Percentiles rank a stretch among this genome's conserved stretches.
These are phyloP conservation scores for Resseliella maxima DNA, from an alignment of 2,888 invertebrate species.

Conservation along the genomic window DNA sequence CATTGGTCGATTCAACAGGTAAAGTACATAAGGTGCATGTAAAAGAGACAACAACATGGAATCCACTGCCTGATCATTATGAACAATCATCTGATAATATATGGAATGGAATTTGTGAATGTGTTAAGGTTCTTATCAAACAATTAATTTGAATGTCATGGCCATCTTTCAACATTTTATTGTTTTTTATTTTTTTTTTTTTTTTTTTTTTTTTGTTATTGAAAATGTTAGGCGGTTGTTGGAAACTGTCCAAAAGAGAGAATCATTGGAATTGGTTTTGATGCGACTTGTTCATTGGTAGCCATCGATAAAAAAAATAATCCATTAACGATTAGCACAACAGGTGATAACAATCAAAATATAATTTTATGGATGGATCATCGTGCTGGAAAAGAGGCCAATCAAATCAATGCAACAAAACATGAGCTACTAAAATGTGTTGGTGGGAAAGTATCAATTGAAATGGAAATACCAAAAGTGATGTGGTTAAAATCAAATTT, in stretches of 20 bases:
- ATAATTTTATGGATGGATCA: slow-evolving; percentile 95
- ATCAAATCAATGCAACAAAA: slow-evolving; percentile 79
- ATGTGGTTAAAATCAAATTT: slow-evolving; percentile 89
- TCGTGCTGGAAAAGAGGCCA: slow-evolving; percentile 83
- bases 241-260: slow-evolving; percentile 69
- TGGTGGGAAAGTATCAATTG: slow-evolving; percentile 93
- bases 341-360: slow-evolving; percentile 78
- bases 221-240: slow-evolving; percentile 77
- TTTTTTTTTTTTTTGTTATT: too few species aligned
- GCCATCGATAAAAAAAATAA: slow-evolving; percentile 77
- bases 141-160: too few species aligned
- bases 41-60: slow-evolving; percentile 80
- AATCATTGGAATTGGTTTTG: slow-evolving; percentile 92
- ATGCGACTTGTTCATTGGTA: slow-evolving; percentile 94
- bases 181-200: too few species aligned
- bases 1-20: slow-evolving; percentile 78
- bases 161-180: too few species aligned
- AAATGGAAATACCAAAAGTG: slow-evolving; percentile 96
- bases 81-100: slow-evolving; percentile 93
- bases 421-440: slow-evolving; percentile 85
- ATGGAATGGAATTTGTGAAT: slow-evolving; percentile 76
- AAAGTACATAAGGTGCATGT: slow-evolving; percentile 74
- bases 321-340: slow-evolving; percentile 78
- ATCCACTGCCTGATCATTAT: slow-evolving; percentile 80
- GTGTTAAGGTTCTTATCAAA: slow-evolving; percentile 76